Conservation (phyloP, 2,797 vertebrate genomes). For the Amniataba percoides region DNA sequence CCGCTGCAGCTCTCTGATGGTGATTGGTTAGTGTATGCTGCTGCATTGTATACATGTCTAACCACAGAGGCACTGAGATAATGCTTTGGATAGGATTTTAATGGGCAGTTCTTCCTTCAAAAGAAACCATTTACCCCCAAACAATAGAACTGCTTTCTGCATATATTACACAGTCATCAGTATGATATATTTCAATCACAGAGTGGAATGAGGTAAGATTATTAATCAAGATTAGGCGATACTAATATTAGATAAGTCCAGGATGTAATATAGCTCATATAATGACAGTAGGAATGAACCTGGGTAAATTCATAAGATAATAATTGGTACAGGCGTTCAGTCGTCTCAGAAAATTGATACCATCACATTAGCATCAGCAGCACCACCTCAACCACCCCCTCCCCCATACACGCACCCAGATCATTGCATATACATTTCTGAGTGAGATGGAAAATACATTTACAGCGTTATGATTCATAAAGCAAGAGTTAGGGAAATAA, state of each 20-base stretch:
- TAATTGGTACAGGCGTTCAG: conserved; percentile 60
- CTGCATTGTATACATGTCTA: conserved; percentile 42
- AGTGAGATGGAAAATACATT: conserved; percentile 23
- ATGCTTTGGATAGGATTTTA: conserved; percentile 64
- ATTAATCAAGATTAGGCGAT: conserved; percentile 80
- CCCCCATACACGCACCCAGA: conserved; percentile 12
- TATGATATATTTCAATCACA: conserved; percentile 71
- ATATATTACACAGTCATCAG: conserved; percentile 65
- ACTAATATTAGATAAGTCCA: conserved; percentile 73
- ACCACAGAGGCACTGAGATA: conserved; percentile 53
- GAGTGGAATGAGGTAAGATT: conserved; percentile 75
- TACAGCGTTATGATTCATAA: conserved; percentile 50
- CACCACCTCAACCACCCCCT: conserved; percentile 14
- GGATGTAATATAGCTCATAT: conserved; percentile 70
- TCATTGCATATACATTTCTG: conserved; percentile 16
- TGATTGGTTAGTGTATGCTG: conserved; percentile 53
- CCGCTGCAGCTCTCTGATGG: conserved; percentile 18
- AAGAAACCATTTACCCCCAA: conserved; percentile 75
- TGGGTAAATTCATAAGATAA: conserved; percentile 43
- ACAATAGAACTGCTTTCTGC: conserved; percentile 64
- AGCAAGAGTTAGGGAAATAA: conserved; percentile 51
- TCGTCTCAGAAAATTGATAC: conserved; percentile 57
- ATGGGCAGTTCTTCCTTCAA: conserved; percentile 71
- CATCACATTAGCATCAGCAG: conserved; percentile 26
- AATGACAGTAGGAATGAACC: conserved; percentile 67